Conservation (phyloP, 2,888 invertebrate species). For the Danaus chrysippus region DNA sequence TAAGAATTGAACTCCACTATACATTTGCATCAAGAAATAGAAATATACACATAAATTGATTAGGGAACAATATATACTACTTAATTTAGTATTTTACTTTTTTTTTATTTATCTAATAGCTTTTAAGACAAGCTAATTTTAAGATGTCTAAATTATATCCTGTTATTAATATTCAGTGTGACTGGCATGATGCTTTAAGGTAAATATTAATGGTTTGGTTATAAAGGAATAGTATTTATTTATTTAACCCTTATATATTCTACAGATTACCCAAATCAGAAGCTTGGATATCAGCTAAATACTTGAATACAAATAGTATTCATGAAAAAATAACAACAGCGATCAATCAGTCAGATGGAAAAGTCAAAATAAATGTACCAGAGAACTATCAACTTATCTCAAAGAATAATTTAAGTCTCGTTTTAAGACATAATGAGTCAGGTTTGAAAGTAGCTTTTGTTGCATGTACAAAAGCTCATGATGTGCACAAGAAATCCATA, state of each 20-base stretch:
- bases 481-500: conserved; percentile 72
- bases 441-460: conserved; percentile 70
- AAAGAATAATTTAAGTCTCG: conserved; percentile 60
- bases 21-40: too few species aligned
- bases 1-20: too few species aligned
- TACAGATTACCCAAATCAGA: conserved; percentile 64
- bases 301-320: conserved; percentile 55
- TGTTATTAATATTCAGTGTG: conserved; percentile 71
- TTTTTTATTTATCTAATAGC: background rate
- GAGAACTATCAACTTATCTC: conserved; percentile 64
- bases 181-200: conserved; percentile 77
- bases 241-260: conserved; percentile 12
- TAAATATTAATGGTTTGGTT: conserved; percentile 33
- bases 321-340: conserved; percentile 62
- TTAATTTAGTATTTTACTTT: background rate
- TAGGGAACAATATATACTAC: background rate
- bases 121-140: background rate
- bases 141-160: conserved; percentile 43
- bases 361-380: conserved; percentile 61
- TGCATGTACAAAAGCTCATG: conserved; percentile 69
- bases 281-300: conserved; percentile 76
- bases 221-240: background rate
- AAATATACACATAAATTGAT: too few species aligned
- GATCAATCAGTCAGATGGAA: conserved; percentile 54
- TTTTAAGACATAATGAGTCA: conserved; percentile 64